Conservation (phyloP, 53 echinoderm and acorn worm genomes). For the Pentamera pediparva region DNA sequence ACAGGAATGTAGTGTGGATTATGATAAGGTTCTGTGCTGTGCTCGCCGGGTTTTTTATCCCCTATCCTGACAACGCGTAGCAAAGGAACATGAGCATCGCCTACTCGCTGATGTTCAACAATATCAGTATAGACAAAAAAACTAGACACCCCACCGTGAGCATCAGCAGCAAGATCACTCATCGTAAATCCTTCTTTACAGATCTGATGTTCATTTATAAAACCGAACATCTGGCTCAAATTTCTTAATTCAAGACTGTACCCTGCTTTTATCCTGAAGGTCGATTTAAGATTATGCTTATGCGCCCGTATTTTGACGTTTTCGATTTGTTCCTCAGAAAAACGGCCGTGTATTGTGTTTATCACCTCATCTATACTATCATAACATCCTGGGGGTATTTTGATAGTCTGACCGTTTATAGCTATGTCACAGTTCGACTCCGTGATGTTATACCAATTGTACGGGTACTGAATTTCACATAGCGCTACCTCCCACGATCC, state of each 20-base stretch:
- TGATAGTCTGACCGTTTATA: slow-evolving; percentile 2
- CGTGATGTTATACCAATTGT: slow-evolving; percentile 36
- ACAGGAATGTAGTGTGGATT: slow-evolving; percentile 54
- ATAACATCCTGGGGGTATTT: slow-evolving; percentile 10
- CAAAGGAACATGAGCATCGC: slow-evolving; percentile 51
- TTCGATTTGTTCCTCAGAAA: background rate
- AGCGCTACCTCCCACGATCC: slow-evolving; percentile 43
- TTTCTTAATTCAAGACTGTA: background rate
- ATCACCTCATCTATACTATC: slow-evolving; percentile 5
- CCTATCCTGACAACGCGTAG: slow-evolving; percentile 31
- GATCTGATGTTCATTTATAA: background rate
- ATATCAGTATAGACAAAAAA: slow-evolving; percentile 60
- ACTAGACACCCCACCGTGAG: slow-evolving; percentile 39
- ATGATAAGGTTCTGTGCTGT: slow-evolving; percentile 34
- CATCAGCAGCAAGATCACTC: slow-evolving; percentile 28
- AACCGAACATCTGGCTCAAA: slow-evolving; percentile 13
- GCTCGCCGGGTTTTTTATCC: slow-evolving; percentile 5
- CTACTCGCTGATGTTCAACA: slow-evolving; percentile 42
- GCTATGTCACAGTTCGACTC: slow-evolving; percentile 8
- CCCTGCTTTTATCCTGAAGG: background rate
- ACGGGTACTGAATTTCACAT: slow-evolving; percentile 42
- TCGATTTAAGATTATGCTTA: background rate
- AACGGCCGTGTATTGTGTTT: background rate
- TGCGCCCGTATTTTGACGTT: background rate
- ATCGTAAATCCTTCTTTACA: background rate